These are phyloP conservation scores for Antrozous pallidus DNA, from an alignment of 2,797 vertebrate species.

Conservation along the genomic window DNA sequence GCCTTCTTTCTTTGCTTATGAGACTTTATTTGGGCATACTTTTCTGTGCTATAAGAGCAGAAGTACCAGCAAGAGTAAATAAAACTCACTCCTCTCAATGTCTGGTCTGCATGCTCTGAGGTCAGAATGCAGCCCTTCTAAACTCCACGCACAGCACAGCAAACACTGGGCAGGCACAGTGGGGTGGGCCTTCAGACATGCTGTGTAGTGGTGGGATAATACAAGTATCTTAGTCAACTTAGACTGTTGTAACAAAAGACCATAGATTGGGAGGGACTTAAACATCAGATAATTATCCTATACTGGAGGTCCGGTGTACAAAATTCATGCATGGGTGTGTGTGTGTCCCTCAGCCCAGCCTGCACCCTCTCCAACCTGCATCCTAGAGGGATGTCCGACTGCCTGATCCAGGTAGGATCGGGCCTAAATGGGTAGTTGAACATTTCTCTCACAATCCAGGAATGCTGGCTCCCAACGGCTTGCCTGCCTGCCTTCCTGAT, in stretches of 20 bases:
- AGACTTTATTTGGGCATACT: background rate
- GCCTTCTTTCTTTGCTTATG: background rate
- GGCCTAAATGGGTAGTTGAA: no score
- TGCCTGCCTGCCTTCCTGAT: no score
- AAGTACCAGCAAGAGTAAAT: background rate
- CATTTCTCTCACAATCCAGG: no score
- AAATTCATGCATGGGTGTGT: no score
- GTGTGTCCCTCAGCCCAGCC: no score
- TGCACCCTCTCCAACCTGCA: no score
- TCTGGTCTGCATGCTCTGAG: background rate
- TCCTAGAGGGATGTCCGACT: no score
- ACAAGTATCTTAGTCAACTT: background rate
- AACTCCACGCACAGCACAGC: background rate
- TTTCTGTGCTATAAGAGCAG: background rate
- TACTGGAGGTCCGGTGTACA: no score
- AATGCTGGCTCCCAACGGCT: no score
- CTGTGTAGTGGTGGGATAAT: accelerated
- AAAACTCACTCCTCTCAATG: background rate
- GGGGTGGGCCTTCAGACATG: accelerated
- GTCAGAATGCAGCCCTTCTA: background rate
- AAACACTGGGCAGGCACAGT: accelerated
- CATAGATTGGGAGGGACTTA: background rate
- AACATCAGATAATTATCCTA: background rate
- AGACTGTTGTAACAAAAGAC: no score
- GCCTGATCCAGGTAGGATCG: no score